Base-by-base conservation (phyloP, 1,140 invertebrate species). In the Drosophila parvula region DNA sequence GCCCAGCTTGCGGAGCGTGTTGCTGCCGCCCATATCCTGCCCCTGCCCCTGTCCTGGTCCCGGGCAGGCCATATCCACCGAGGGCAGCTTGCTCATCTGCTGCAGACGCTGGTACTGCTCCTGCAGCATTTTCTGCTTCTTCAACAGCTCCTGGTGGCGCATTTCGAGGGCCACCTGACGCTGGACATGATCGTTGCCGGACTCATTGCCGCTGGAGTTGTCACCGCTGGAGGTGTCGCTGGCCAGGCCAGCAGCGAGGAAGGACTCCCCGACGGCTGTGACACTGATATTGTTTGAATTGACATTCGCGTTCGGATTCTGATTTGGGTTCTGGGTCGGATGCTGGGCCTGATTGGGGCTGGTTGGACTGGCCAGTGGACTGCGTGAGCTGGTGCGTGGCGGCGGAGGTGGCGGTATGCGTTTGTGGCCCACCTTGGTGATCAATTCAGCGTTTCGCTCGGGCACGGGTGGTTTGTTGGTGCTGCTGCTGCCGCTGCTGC, bases 61-160 rank as follows among this genome's bases (percentile, higher is more conserved):
- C 3, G 81, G 41, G 11, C 73, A 78, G 94, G 94, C 51, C 94
- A 94, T 36, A 94, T 90, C 94, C 3, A 95, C 94, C 11, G 95
- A 95, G 44, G 95, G 75, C 22, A 91, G 95, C 45, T 96, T 94
- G 81, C 97, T 97, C 27, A 98, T 94, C 92, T 96, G 96, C 81
- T 98, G 97, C 38, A 98, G 91, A 11, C 97, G 93, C 0, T 96
- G 96, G 91, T 97, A 98, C 80, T 98, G 97, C 74, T 98, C 97
- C 81, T 98, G 97, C 1, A 98, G 92, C 5, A 96, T 95, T 64
- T 95, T 96, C 81, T 98, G 97, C 83, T 97, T 97, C 53, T 96
- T 94, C 4, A 98, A 89, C 2, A 98, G 92, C 81, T 98, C 97
- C 88, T 97, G 96, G 84, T 98, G 97, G 3, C 97, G 94, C 78